Evolutionary conservation across 1,140 invertebrate genomes (phyloP), one percentile per base, ranked within the genome.

Genomic region (Elysia chlorotica): DNA sequence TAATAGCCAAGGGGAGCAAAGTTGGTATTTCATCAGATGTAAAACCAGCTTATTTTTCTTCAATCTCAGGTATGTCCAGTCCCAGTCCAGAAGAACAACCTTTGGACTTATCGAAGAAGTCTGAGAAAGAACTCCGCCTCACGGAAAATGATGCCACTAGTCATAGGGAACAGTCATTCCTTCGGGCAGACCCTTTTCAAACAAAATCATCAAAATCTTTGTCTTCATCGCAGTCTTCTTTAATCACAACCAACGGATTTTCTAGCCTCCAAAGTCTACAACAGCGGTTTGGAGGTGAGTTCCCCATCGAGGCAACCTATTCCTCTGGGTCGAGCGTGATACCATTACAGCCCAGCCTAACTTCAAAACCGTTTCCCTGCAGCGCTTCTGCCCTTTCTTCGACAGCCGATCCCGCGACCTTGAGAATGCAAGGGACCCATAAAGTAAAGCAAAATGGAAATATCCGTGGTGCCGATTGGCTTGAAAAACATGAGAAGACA

Each of bases 231-330:
- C 28, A 25, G 5, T 23, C 31, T 33, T 33, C 69, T 19, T 61
- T 65, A 54, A 38, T 66, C 37, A 61, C 72, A 25, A 25, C 71
- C 35, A 79, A 78, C 70, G 78, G 78, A 30, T 70, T 78, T 14
- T 80, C 82, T 41, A 85, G 83, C 74, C 74, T 85, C 36, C 76
- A 85, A 74, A 85, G 82, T 78, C 75, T 85, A 17, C 83, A 85
- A 70, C 76, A 80, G 37, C 73, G 79, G 25, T 85, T 85, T 74
- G 83, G 83, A 21, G 83, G 83, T 21, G 78, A 83, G 57, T 79
- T 78, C 63, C 79, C 80, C 48, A 65, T 83, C 4, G 74, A 79
- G 23, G 65, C 75, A 6, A 62, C 75, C 21, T 71, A 79, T 23
- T 76, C 77, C 41, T 77, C 80, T 1, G 75, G 76, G 41, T 65